Base-by-base conservation (phyloP, 2,888 invertebrate genomes). In the Oscheius sp. region DNA sequence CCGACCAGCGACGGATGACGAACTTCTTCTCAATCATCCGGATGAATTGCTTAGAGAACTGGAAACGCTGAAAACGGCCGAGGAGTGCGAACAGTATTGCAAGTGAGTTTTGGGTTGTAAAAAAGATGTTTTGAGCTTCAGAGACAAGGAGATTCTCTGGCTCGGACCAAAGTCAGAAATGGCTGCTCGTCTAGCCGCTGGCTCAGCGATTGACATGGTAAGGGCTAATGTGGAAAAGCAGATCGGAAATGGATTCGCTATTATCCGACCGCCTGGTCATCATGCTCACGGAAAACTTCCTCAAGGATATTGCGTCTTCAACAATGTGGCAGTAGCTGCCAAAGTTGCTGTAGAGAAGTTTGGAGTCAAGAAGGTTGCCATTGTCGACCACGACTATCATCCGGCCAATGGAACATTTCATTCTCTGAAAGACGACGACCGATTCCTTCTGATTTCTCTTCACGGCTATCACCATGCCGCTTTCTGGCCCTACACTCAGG, bases 291-390 rank as follows among this genome's bases (percentile, higher is more conserved):
- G 82, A n/a, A 81, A 76, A 55, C 55, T 75, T 21, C 78, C 84
- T 29, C 79, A 79, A 89, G 98, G 98, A 71, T 99, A 98, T 91
- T 99, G 99, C 91, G 97, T 96, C 92, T 99, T 98, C 92, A 99
- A 99, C 92, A 95, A 96, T 71, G 94, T 98, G 74, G 96, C 96
- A 59, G 94, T 98, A 85, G 96, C 98, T 63, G 96, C 97, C 29
- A 93, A 94, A 89, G 92, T 95, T 79, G 92, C 85, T 0, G 72
- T 85, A 33, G 83, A 85, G 63, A 63, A 72, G 21, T 62, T 84
- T 13, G 84, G 82, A 32, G 74, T 85, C 33, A 73, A 78, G 63
- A 80, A 68, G 58, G 78, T 71, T 7, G 79, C 83, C 35, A 78
- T 84, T 47, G 77, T 83, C 29, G 84, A 84, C 62, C 82, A 82